Percentiles rank a stretch among this genome's conserved stretches.
phyloP scores from a whole-genome alignment of 2,888 invertebrate species.

The Cremastobaeus sp. region DNA sequence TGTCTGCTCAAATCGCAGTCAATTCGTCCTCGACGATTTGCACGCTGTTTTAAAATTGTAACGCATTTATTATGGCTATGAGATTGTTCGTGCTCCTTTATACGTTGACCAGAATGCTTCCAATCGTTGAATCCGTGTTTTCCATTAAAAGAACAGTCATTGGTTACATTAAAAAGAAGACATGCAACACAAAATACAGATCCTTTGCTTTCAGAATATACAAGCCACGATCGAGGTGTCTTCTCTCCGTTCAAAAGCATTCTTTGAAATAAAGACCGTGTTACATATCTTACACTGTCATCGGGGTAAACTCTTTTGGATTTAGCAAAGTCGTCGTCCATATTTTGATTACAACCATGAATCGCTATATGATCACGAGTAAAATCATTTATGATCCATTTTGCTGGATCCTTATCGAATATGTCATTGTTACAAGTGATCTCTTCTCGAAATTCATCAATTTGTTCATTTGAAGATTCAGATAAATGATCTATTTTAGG shows the following conservation, averaged over 20 bases:
- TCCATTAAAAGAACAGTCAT: neutral
- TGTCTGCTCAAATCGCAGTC: neutral
- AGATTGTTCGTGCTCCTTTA: neutral
- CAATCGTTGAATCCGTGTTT: slow-evolving; percentile 10
- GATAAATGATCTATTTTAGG: too few species aligned
- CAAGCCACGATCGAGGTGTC: neutral
- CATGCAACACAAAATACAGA: slow-evolving; percentile 5
- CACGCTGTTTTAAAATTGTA: slow-evolving; percentile 3
- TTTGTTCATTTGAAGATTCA: too few species aligned
- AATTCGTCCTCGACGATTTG: neutral
- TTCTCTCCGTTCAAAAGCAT: slow-evolving; percentile 4
- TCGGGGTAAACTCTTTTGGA: neutral
- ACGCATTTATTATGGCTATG: neutral
- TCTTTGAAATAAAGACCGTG: neutral
- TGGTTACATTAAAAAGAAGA: neutral
- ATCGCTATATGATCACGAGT: too few species aligned
- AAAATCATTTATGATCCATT: too few species aligned
- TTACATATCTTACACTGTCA: too few species aligned
- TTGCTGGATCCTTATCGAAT: too few species aligned
- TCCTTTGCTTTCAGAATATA: neutral
- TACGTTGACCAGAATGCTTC: neutral
- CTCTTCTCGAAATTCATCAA: too few species aligned
- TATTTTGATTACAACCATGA: too few species aligned
- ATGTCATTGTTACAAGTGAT: too few species aligned
- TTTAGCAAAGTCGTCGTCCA: neutral